These are phyloP conservation scores for Mycalesis mineus DNA, from an alignment of 2,888 invertebrate species.

Conservation along the genomic window DNA sequence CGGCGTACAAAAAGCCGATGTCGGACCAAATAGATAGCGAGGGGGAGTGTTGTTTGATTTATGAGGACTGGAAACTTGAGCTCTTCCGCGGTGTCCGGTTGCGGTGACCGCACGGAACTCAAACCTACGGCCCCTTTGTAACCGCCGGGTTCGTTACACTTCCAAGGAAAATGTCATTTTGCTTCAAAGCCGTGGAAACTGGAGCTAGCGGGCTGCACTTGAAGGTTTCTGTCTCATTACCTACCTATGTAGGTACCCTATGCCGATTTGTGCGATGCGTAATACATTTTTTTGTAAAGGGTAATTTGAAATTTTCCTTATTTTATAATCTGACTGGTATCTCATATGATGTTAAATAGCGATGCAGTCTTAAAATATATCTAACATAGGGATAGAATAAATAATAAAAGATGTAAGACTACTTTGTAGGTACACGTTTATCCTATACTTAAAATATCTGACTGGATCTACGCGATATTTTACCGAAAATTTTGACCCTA, in stretches of 20 bases:
- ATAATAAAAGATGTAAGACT: too few relatives aligned
- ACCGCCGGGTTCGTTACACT: conserved; percentile 40
- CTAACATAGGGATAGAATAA: too few relatives aligned
- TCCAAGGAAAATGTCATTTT: conserved; percentile 28
- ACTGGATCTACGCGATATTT: too few relatives aligned
- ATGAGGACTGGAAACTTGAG: conserved; percentile 63
- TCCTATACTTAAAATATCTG: too few relatives aligned
- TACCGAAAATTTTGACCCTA: too few relatives aligned
- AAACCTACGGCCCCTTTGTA: conserved; percentile 45
- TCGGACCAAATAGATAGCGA: conserved; percentile 49
- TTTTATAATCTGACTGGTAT: too few relatives aligned
- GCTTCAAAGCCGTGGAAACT: conserved; percentile 22
- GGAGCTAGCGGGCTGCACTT: conserved; percentile 18
- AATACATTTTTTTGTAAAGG: background rate
- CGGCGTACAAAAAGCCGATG: conserved; percentile 45
- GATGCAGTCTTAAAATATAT: too few relatives aligned
- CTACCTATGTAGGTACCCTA: background rate
- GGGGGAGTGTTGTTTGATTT: conserved; percentile 69
- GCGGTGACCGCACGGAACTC: conserved; percentile 57
- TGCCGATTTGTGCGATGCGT: background rate
- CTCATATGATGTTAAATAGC: too few relatives aligned
- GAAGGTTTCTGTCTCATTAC: conserved; percentile 19
- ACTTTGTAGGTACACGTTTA: too few relatives aligned
- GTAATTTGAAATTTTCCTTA: too few relatives aligned
- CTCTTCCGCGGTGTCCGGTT: conserved; percentile 70